Evolutionary conservation across 2,888 invertebrate species (phyloP).

Genomic region (Lasioglossum calceatum): DNA sequence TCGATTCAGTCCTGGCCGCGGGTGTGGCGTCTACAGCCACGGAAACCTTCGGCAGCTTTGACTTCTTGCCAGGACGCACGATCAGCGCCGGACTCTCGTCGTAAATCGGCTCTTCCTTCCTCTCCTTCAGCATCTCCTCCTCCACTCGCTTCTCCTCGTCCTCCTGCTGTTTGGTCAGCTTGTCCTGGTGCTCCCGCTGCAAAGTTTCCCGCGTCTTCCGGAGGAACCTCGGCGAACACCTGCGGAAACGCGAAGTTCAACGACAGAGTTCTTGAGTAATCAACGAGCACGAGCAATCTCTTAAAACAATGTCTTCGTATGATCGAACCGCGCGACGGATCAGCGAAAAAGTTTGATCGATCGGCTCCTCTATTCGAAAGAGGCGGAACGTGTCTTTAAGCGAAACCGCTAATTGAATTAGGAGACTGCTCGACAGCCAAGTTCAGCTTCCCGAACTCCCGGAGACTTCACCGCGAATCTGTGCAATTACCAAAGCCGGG

Average conservation of each 20-base stretch:
- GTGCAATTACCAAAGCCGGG: slow-evolving; percentile 39
- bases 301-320: background rate
- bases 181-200: slow-evolving; percentile 81
- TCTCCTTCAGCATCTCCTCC: slow-evolving; percentile 67
- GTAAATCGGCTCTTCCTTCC: slow-evolving; percentile 77
- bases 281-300: background rate
- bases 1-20: slow-evolving; percentile 89
- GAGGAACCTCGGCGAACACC: slow-evolving; percentile 88
- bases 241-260: slow-evolving; percentile 45
- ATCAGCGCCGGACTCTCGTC: slow-evolving; percentile 78
- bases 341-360: slow-evolving; percentile 3
- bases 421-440: slow-evolving; percentile 46
- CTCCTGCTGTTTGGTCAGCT: slow-evolving; percentile 78
- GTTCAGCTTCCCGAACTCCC: slow-evolving; percentile 44
- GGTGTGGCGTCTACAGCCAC: slow-evolving; percentile 93
- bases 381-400: slow-evolving; percentile 61
- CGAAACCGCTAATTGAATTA: slow-evolving; percentile 72
- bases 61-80: slow-evolving; percentile 82
- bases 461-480: slow-evolving; percentile 33
- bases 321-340: background rate
- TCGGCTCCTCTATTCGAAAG: background rate
- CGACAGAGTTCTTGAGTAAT: background rate
- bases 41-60: slow-evolving; percentile 88
- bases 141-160: slow-evolving; percentile 74
- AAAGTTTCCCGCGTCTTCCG: slow-evolving; percentile 85